phyloP scores from a whole-genome alignment of 2,797 vertebrate species.

The Leptatherina wallacei region DNA sequence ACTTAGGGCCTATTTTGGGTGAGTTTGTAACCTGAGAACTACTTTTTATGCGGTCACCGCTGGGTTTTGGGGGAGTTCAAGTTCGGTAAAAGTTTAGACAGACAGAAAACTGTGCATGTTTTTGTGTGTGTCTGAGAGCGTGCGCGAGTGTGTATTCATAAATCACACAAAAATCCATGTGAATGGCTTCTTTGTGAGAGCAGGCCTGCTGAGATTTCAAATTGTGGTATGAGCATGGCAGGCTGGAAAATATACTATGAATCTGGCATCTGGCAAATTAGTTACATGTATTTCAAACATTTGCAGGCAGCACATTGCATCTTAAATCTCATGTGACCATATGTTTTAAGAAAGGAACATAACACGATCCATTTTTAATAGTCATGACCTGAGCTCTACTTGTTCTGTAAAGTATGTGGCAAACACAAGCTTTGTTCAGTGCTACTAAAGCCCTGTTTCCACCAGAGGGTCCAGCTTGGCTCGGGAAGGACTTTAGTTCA shows the following conservation, averaged over 20 bases:
- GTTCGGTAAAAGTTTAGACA: conserved; percentile 72
- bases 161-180: conserved; percentile 29
- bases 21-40: conserved; percentile 73
- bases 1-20: conserved; percentile 78
- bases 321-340: conserved; percentile 6
- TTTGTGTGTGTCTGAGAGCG: conserved; percentile 14
- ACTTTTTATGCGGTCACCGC: conserved; percentile 73
- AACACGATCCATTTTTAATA: conserved; percentile 21
- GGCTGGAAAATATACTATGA: conserved; percentile 55
- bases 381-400: conserved; percentile 16
- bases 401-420: background rate
- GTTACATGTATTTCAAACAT: conserved; percentile 47
- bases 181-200: conserved; percentile 72
- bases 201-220: conserved; percentile 45
- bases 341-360: conserved; percentile 9
- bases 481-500: too few relatives aligned
- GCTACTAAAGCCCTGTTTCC: too few relatives aligned
- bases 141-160: conserved; percentile 3
- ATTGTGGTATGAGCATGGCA: conserved; percentile 34
- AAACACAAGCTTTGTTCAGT: background rate
- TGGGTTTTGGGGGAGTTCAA: conserved; percentile 72
- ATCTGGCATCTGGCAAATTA: conserved; percentile 40
- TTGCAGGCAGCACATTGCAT: conserved; percentile 17
- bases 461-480: too few relatives aligned
- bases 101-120: conserved; percentile 37